Percentiles rank a stretch among this genome's conserved stretches.
phyloP scores from a whole-genome alignment of 2,797 vertebrate species.

The Ctenosaura bakeri region DNA sequence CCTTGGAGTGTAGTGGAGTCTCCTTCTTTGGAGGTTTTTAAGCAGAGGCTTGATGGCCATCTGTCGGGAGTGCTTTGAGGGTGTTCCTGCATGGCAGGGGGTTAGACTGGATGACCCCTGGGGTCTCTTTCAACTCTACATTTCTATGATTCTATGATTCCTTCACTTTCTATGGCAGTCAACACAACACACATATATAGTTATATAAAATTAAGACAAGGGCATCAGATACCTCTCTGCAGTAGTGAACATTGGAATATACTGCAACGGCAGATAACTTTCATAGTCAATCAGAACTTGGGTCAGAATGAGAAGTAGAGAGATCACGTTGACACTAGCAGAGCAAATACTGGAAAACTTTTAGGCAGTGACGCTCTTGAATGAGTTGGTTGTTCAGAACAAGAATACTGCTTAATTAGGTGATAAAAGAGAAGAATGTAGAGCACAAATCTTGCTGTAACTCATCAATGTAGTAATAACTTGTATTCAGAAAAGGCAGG shows the following conservation, averaged over 20 bases:
- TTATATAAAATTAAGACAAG: neutral
- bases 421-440: accelerated
- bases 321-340: neutral
- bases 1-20: too few species aligned
- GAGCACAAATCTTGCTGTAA: neutral
- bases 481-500: neutral
- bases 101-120: too few species aligned
- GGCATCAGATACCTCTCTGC: neutral
- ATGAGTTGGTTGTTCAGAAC: neutral
- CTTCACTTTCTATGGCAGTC: too few species aligned
- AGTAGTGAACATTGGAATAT: neutral
- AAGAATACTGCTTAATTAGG: neutral
- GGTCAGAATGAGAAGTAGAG: neutral
- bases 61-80: too few species aligned
- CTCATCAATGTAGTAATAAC: neutral
- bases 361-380: neutral
- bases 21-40: too few species aligned
- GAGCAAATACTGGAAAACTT: neutral
- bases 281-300: slow-evolving; percentile 18
- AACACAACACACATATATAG: too few species aligned
- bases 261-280: neutral
- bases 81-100: too few species aligned
- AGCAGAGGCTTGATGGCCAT: too few species aligned
- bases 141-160: too few species aligned
- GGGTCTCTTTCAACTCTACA: too few species aligned